A percentile compares a stretch with the other conserved stretches of the same genome.
Evolutionary conservation across 1,140 invertebrate genomes (phyloP).

Genomic region (Halesus radiatus): DNA sequence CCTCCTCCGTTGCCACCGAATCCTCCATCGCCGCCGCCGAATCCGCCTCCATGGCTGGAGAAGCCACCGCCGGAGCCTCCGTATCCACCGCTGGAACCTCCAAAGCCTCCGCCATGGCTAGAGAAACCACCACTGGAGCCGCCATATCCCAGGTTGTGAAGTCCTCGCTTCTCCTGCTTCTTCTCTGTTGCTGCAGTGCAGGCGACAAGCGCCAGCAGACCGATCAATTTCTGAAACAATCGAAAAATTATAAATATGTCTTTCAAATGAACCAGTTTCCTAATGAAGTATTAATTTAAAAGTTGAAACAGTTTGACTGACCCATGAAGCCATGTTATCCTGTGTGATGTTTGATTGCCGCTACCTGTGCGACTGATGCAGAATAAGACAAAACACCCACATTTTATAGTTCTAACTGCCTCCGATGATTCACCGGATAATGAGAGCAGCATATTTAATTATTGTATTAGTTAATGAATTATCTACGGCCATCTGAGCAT

Average conservation of each 20-base stretch:
- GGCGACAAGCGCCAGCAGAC: slow-evolving; percentile 38
- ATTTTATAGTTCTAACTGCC: slow-evolving; percentile 11
- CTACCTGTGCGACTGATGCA: slow-evolving; percentile 31
- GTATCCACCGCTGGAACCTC: slow-evolving; percentile 5
- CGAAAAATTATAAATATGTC: not conserved
- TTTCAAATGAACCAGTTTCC: not conserved
- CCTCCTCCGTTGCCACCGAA: slow-evolving; percentile 37
- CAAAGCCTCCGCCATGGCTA: slow-evolving; percentile 13
- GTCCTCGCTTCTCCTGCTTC: slow-evolving; percentile 56
- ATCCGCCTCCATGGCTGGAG: not conserved
- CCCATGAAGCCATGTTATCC: slow-evolving; percentile 18
- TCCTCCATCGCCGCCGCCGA: slow-evolving; percentile 20
- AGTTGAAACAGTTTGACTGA: not conserved
- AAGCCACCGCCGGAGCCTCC: slow-evolving; percentile 37
- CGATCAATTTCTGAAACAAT: slow-evolving; percentile 48
- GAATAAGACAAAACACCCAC: not conserved
- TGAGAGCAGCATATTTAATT: slow-evolving; percentile 22
- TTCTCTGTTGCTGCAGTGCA: slow-evolving; percentile 43
- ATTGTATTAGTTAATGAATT: slow-evolving; percentile 36
- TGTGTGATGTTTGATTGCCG: slow-evolving; percentile 27
- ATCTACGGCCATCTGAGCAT: slow-evolving; percentile 36
- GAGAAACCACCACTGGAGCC: slow-evolving; percentile 26
- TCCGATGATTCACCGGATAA: slow-evolving; percentile 17
- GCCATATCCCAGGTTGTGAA: slow-evolving; percentile 50
- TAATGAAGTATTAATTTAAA: not conserved